These are phyloP conservation scores for Drosophila glabriapex DNA, from an alignment of 2,888 invertebrate species.

Conservation along the genomic window DNA sequence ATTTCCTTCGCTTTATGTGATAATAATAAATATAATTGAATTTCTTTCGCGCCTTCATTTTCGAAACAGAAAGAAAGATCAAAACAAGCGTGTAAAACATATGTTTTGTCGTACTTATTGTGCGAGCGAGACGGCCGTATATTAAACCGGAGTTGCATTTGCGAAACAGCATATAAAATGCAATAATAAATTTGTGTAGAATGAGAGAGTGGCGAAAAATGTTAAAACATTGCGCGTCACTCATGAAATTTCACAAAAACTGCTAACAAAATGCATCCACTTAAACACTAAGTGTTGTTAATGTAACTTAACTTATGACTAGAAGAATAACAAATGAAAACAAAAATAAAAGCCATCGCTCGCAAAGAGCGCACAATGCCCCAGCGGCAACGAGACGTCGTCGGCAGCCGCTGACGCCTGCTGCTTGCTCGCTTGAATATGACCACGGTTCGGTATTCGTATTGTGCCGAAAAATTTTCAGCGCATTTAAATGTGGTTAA, in stretches of 20 bases:
- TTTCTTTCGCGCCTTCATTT: constrained; percentile 19
- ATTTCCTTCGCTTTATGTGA: background rate
- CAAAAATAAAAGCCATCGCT: constrained; percentile 42
- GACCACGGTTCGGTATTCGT: constrained; percentile 73
- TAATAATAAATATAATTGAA: background rate
- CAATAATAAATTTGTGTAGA: constrained; percentile 69
- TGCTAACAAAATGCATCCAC: constrained; percentile 12
- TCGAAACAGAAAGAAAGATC: constrained; percentile 32
- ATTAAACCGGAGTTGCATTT: constrained; percentile 53
- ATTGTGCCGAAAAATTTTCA: constrained; percentile 67
- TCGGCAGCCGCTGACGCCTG: constrained; percentile 64
- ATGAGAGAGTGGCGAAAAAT: constrained; percentile 57
- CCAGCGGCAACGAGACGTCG: constrained; percentile 53
- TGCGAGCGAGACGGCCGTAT: constrained; percentile 54
- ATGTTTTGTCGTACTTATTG: constrained; percentile 54
- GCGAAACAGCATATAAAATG: constrained; percentile 69
- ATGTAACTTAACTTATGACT: constrained; percentile 8
- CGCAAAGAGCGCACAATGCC: constrained; percentile 26
- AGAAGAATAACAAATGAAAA: constrained; percentile 48
- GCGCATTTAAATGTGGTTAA: constrained; percentile 29
- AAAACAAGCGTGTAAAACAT: constrained; percentile 68
- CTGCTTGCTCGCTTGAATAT: constrained; percentile 75
- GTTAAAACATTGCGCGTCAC: constrained; percentile 57
- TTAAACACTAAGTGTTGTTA: background rate
- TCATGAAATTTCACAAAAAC: constrained; percentile 48